These are phyloP conservation scores for Mus musculus DNA, from an alignment of 2,113 vertebrate genomes.

Conservation along the genomic window DNA sequence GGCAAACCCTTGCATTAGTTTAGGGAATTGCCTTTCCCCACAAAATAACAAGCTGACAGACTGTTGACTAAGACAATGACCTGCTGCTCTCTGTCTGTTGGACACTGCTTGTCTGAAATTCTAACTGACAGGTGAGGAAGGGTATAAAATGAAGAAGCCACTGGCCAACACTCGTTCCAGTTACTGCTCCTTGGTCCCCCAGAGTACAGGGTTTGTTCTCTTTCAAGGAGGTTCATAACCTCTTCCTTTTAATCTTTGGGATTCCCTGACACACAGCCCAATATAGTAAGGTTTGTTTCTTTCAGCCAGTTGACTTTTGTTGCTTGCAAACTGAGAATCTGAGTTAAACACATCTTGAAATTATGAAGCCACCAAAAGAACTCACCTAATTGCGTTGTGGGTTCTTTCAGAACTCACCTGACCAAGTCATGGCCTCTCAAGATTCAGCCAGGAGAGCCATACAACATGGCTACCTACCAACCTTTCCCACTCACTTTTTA, in stretches of 20 bases:
- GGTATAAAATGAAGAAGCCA: neutral
- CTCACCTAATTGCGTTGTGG: neutral
- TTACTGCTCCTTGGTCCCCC: neutral
- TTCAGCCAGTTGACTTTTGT: neutral
- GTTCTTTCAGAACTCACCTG: neutral
- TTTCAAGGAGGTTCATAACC: neutral
- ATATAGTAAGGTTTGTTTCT: neutral
- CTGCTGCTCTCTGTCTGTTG: neutral
- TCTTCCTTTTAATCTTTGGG: neutral
- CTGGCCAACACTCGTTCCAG: neutral
- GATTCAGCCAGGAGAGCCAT: neutral
- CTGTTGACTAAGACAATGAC: neutral
- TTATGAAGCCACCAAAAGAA: neutral
- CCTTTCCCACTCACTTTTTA: neutral
- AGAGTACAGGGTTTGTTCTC: neutral
- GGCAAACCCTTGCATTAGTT: neutral
- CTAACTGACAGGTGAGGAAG: slow-evolving; percentile 18
- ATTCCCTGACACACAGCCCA: neutral
- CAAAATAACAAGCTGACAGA: neutral
- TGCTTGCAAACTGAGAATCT: neutral
- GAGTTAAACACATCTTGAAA: neutral
- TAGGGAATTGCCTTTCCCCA: neutral
- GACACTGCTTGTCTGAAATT: neutral
- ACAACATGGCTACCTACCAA: neutral
- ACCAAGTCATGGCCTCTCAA: neutral